Base-by-base conservation (phyloP, 2,113 vertebrate genomes). In the Callospermophilus lateralis region DNA sequence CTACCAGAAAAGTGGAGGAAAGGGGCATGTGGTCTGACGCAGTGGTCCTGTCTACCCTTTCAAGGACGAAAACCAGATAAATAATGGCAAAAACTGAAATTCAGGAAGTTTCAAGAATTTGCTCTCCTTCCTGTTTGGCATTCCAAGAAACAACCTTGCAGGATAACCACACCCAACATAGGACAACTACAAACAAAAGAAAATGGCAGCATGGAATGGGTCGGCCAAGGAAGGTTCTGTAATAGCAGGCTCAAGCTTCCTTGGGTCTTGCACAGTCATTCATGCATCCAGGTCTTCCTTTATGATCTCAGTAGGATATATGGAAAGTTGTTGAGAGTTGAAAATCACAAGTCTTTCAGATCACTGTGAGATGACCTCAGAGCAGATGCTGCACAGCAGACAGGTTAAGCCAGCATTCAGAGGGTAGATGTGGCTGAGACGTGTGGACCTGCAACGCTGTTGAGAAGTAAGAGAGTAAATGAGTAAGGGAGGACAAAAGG, bases 391-490 rank as follows among this genome's bases (percentile, higher is more conserved):
- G 53, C 79, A 84, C 65, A 85, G 45, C 67, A 87, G n/a, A 80
- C 42, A 26, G n/a, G 28, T 8, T 51, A 79, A 81, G 15, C 73
- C 81, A 83, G 89, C 30, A 15, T 79, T 91, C 48, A 37, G 68
- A 84, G 37, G 55, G 48, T 26, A 84, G 74, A 58, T 0, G 24
- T 34, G 83, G 68, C 61, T 51, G 92, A 92, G 48, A 87, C 84
- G 34, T 0, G 1, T 90, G 77, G 55, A 55, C 32, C 72, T 68
- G 90, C n/a, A 72, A 53, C 45, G 84, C 93, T 97, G 93, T 73
- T 87, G 95, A 93, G 89, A 95, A 95, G 51, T 12, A 32, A 92
- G 45, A 94, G 3, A 87, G 15, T 28, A 77, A 53, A n/a, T 96
- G n/a, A 97, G 93, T 70, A 84, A 63, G 12, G 53, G 30, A 91